These are phyloP conservation scores for Lasioglossum malachurum DNA, from an alignment of 2,888 invertebrate genomes.

Conservation along the genomic window DNA sequence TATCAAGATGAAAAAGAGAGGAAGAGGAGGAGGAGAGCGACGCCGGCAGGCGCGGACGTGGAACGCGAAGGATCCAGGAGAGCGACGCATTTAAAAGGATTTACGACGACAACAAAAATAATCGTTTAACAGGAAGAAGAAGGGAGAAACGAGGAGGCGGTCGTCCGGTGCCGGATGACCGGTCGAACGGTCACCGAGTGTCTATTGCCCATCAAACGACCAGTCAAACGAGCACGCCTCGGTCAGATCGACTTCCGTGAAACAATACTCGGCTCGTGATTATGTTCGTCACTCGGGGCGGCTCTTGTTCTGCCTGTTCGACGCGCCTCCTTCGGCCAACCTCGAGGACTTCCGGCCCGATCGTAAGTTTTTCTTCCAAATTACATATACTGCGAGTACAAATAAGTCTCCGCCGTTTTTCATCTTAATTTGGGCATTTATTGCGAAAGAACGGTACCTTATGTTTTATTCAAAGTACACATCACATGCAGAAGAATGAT, in stretches of 20 bases:
- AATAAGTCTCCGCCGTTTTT: no score
- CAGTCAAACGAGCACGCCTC: conserved; percentile 65
- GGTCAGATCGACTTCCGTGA: conserved; percentile 65
- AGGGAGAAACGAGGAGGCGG: conserved; percentile 41
- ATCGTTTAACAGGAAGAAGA: conserved; percentile 72
- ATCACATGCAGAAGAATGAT: no score
- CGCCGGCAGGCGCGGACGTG: conserved; percentile 63
- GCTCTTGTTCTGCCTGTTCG: neutral
- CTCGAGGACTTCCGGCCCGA: neutral
- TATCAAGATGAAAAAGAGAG: conserved; percentile 64
- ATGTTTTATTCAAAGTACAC: no score
- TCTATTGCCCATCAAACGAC: conserved; percentile 77
- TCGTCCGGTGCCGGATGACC: conserved; percentile 66
- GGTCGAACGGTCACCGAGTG: conserved; percentile 72
- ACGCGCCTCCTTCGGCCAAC: neutral
- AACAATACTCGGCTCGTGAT: conserved; percentile 51
- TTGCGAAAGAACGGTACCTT: no score
- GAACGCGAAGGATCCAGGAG: conserved; percentile 66
- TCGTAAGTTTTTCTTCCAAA: neutral
- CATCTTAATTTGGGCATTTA: no score
- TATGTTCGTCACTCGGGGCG: conserved; percentile 20
- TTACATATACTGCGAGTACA: neutral
- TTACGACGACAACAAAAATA: conserved; percentile 79
- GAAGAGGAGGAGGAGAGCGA: conserved; percentile 37
- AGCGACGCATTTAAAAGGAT: conserved; percentile 77